phyloP scores from a whole-genome alignment of 2,113 vertebrate species.

The Eptatretus burgeri region DNA sequence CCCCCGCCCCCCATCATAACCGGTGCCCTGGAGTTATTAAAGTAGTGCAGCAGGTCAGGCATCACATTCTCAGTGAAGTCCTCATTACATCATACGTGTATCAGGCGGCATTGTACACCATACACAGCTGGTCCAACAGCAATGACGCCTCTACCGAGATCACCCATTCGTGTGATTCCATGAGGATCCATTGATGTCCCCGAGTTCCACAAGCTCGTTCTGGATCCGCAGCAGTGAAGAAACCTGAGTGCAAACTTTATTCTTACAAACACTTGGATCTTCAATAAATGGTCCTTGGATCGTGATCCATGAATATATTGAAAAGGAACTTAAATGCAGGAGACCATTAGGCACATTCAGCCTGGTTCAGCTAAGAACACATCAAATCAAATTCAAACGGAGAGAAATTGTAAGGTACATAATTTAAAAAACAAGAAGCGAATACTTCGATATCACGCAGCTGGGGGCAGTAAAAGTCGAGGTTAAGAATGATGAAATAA shows the following conservation, averaged over 20 bases:
- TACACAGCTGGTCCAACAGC: conserved; percentile 22
- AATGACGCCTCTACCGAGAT: conserved; percentile 29
- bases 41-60: conserved; percentile 23
- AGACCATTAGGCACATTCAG: no score
- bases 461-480: no score
- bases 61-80: conserved; percentile 17
- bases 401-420: no score
- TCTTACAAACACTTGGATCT: no score
- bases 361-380: no score
- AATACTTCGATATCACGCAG: no score
- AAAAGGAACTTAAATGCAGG: no score
- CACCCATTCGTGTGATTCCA: conserved; percentile 28
- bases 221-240: conserved; percentile 20
- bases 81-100: conserved; percentile 20
- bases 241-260: conserved; percentile 8
- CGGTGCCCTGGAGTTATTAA: conserved; percentile 19
- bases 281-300: no score
- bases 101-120: conserved; percentile 20
- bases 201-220: conserved; percentile 21
- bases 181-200: conserved; percentile 23
- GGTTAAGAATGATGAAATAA: no score
- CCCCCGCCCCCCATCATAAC: conserved; percentile 45
- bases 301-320: no score
- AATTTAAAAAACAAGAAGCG: no score
- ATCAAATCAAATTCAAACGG: no score